Evolutionary conservation across 2,888 invertebrate species (phyloP), one percentile per base, ranked within the genome.

Genomic region (Lottia gigantea): DNA sequence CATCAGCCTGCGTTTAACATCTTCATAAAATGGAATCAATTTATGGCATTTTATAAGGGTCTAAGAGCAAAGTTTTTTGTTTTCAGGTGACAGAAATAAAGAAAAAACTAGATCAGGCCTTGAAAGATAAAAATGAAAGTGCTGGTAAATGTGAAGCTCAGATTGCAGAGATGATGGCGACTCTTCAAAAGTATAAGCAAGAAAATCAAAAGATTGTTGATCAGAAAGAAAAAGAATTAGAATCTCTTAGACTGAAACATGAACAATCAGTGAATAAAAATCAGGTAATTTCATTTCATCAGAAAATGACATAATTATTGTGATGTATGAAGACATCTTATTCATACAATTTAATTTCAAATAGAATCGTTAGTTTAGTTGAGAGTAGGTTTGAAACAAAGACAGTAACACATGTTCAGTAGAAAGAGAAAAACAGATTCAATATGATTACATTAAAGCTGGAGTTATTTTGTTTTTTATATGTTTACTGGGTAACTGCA

Each of bases 121-220:
- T 73, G 40, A 77, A 75, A 31, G 80, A 85, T 46, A 81, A 81
- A 65, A 78, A 80, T 31, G 76, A 76, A 8, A 76, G 78, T 55
- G 49, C 73, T 31, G 70, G 75, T 40, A 72, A 78, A 26, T 82
- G 81, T 80, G 84, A 83, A 62, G 72, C 71, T 64, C 80, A 84
- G 70, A 78, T 83, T 64, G 70, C 79, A 64, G 81, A 84, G 70
- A 83, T 85, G 83, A 82, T 82, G 72, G 74, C 79, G 23, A 83
- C 83, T n/a, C 76, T 85, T 71, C 82, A 83, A 67, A 80, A 80
- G 31, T 85, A 84, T 74, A 84, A 84, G 62, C 75, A 79, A 63
- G 83, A 83, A 68, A 82, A 81, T 73, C 78, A 81, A 63, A 82
- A 80, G 63, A 75, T 82, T 55, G 75, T 83, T 2, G 62, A 68